A percentile compares a stretch with the other conserved stretches of the same genome.
Evolutionary conservation across 2,113 vertebrate genomes (phyloP).

Genomic region (Odocoileus virginianus): DNA sequence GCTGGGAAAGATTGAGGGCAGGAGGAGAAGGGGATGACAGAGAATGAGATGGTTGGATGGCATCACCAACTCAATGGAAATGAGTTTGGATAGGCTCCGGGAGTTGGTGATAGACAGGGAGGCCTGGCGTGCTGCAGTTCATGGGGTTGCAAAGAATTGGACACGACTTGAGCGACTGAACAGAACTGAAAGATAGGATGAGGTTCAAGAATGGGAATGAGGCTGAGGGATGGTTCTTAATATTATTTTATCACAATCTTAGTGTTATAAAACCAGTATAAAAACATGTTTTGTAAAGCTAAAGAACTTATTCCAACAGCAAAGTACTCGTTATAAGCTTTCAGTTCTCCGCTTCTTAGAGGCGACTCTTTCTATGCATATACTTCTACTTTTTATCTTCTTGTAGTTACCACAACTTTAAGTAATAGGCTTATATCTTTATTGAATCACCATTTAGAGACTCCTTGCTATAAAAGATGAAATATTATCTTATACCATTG

Average conservation of each 20-base stretch:
- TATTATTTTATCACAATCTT: not conserved
- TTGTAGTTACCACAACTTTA: not conserved
- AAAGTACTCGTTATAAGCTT: not conserved
- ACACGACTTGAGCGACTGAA: accelerated
- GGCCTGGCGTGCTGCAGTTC: accelerated
- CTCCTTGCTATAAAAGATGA: not conserved
- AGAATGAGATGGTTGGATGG: not conserved
- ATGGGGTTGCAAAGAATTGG: not conserved
- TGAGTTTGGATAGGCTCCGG: not conserved
- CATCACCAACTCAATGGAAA: not conserved
- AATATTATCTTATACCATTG: not conserved
- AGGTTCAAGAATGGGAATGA: not conserved
- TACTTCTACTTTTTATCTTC: not conserved
- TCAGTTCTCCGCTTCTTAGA: not conserved
- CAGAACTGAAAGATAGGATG: not conserved
- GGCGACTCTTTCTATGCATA: not conserved
- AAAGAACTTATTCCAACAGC: not conserved
- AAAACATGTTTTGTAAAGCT: not conserved
- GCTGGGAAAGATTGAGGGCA: not conserved
- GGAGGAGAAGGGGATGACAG: not conserved
- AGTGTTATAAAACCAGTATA: not conserved
- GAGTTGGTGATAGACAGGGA: not conserved
- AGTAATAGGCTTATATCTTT: not conserved
- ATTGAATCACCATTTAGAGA: not conserved
- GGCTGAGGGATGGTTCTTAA: not conserved